Base-by-base conservation (phyloP, 2,113 vertebrate genomes). In the Dasyurus viverrinus region DNA sequence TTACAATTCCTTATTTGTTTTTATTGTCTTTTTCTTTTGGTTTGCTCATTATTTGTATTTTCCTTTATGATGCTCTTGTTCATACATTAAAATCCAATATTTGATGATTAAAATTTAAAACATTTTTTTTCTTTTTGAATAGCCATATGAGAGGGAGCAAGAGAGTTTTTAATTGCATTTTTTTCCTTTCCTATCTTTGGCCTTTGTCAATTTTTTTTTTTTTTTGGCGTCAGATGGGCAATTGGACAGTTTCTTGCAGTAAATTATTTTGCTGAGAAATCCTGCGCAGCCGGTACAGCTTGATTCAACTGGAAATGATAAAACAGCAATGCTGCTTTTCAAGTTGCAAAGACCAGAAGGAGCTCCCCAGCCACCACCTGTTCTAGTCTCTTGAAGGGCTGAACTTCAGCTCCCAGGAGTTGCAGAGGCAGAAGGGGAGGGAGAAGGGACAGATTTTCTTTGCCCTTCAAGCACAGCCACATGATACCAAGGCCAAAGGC, bases 291-390 rank as follows among this genome's bases (percentile, higher is more conserved):
- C 97, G 97, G 97, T 96, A 97, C 57, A 89, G 97, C 96, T 93
- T 96, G 96, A 94, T 91, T 90, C 90, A 53, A 89, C 84, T 96
- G 52, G 76, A 96, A 95, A 92, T 54, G 97, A 97, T 98, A 97
- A 98, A 95, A 93, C 95, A 97, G 68, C 94, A 96, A 98, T 97
- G 98, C 89, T 97, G 98, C 95, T 94, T 60, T 95, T 93, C 98
- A 50, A 97, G 98, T 98, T 96, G 68, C 48, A 91, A 55, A 53
- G 42, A 97, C 50, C 89, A 19, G 93, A 53, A 94, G 1, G 57
- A 97, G 27, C 94, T 90, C 57, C 94, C 96, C 53, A 89, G 10
- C 97, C 5, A 19, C 97, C 3, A 25, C 76, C 26, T 95, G 53
- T 76, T 96, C 25, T 50, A 6, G 2, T 55, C 94, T 96, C 90